These are phyloP conservation scores for Ariopsis seemanni DNA, from an alignment of 2,113 vertebrate genomes.

Conservation along the genomic window DNA sequence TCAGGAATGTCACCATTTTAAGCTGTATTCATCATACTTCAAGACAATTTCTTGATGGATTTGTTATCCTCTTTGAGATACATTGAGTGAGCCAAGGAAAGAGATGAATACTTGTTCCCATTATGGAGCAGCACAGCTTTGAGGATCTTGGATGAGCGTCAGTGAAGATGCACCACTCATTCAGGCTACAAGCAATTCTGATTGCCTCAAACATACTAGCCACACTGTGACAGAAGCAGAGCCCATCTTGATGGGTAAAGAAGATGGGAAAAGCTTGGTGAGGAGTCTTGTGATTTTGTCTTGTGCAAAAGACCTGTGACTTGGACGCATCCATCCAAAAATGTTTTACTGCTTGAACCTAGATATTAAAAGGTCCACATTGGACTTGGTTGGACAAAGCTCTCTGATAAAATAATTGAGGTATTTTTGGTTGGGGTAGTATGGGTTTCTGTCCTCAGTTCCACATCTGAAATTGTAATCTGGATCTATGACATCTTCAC, in stretches of 20 bases:
- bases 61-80: constrained; percentile 8
- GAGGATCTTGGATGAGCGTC: constrained; percentile 14
- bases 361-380: neutral
- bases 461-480: neutral
- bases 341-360: neutral
- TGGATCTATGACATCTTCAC: neutral
- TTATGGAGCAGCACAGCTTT: constrained; percentile 17
- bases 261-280: constrained; percentile 16
- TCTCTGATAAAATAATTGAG: too few species aligned
- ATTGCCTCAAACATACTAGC: constrained; percentile 3
- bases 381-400: neutral
- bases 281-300: neutral
- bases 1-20: too few species aligned
- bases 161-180: constrained; percentile 1
- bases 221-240: constrained; percentile 20
- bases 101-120: neutral
- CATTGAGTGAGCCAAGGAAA: constrained; percentile 15
- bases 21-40: constrained; percentile 3
- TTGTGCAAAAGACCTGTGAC: neutral
- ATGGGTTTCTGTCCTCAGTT: neutral
- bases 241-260: neutral
- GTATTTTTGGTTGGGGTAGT: neutral
- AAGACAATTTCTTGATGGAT: neutral
- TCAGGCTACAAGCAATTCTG: constrained; percentile 14
- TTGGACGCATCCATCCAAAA: neutral